phyloP scores from a whole-genome alignment of 2,113 vertebrate genomes.

The Phylloscopus trochiloides region DNA sequence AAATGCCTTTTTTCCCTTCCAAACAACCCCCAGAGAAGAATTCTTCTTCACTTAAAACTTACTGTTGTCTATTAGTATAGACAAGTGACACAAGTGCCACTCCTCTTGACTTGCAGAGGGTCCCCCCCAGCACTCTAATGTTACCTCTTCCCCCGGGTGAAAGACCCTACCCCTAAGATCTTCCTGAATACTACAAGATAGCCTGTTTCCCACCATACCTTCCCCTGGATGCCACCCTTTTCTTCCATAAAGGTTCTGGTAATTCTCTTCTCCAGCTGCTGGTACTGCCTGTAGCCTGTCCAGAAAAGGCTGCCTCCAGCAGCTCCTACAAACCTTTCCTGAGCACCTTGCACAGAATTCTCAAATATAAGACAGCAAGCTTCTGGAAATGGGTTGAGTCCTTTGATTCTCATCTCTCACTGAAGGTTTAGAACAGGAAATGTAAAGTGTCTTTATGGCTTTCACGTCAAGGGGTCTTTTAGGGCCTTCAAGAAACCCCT shows the following conservation, averaged over 20 bases:
- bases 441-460: not conserved
- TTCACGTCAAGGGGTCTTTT: not conserved
- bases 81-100: not conserved
- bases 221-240: not conserved
- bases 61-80: not conserved
- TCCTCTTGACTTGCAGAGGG: not conserved
- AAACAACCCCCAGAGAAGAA: not conserved
- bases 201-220: not conserved
- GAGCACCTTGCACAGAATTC: not conserved
- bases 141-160: not conserved
- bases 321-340: not conserved
- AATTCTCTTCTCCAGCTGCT: not conserved
- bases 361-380: not conserved
- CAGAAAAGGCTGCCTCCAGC: not conserved
- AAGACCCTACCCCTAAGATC: not conserved
- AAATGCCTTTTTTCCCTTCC: not conserved
- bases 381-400: not conserved
- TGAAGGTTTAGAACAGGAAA: not conserved
- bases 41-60: not conserved
- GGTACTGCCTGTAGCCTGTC: not conserved
- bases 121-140: not conserved
- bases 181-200: not conserved
- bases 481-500: not conserved
- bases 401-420: not conserved
- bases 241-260: not conserved